Percentiles rank a stretch among this genome's conserved stretches.
These are phyloP conservation scores for Campoletis sonorensis DNA, from an alignment of 1,140 invertebrate species.

Conservation along the genomic window DNA sequence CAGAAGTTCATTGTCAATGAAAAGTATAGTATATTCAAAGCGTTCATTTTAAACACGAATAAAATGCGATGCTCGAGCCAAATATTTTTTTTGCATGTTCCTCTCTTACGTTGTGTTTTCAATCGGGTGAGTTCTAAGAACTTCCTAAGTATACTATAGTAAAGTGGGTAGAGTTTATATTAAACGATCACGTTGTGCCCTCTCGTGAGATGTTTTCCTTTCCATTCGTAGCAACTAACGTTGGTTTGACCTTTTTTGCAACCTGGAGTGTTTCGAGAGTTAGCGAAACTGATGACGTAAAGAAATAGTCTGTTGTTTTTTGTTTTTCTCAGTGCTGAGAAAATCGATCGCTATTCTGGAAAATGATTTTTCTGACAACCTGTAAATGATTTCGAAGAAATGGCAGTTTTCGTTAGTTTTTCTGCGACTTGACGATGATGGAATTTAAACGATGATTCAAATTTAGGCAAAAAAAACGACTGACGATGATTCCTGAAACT, in stretches of 20 bases:
- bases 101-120: background rate
- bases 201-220: background rate
- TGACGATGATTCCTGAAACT: background rate
- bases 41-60: background rate
- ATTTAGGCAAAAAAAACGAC: background rate
- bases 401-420: too few species aligned
- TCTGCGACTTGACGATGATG: too few species aligned
- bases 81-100: background rate
- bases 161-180: background rate
- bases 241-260: background rate
- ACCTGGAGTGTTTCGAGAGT: background rate
- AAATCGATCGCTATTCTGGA: too few species aligned
- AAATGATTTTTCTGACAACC: too few species aligned
- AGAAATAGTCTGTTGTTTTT: background rate
- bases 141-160: background rate
- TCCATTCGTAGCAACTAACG: background rate
- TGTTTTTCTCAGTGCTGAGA: too few species aligned
- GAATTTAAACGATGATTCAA: too few species aligned
- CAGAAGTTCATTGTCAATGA: conserved; percentile 34
- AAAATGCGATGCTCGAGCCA: conserved; percentile 5
- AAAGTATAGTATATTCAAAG: background rate
- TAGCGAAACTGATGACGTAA: background rate
- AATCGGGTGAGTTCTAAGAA: background rate
- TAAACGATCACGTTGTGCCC: background rate
- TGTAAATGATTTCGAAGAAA: too few species aligned